Conservation (phyloP, 2,113 vertebrate species). For the Tupaia tana region DNA sequence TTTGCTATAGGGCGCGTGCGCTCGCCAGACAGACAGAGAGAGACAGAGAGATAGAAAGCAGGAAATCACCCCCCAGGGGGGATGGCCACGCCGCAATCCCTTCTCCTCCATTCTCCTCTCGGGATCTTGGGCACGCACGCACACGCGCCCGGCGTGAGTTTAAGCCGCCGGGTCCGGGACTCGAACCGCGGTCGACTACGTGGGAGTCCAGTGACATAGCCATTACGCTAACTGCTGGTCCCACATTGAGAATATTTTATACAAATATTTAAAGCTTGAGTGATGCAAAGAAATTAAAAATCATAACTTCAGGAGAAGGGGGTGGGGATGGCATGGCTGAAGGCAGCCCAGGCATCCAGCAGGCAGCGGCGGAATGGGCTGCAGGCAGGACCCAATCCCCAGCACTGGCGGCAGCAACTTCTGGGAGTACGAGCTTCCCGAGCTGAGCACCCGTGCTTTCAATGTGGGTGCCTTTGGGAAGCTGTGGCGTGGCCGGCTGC, state of each 20-base stretch:
- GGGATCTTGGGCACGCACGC: no score
- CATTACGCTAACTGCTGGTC: no score
- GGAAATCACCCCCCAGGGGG: no score
- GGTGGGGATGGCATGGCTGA: constrained; percentile 50
- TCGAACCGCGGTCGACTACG: no score
- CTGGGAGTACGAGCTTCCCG: constrained; percentile 88
- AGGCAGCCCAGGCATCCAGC: accelerated
- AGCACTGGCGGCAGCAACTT: neutral
- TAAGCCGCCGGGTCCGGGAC: no score
- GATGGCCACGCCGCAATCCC: no score
- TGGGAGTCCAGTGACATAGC: no score
- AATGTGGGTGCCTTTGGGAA: constrained; percentile 86
- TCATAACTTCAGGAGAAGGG: neutral
- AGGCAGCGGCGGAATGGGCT: neutral
- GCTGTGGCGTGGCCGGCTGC: constrained; percentile 88
- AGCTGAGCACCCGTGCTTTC: constrained; percentile 87
- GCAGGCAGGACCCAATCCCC: constrained; percentile 77
- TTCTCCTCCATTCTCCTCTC: no score
- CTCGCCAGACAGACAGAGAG: no score
- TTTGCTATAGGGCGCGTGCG: no score
- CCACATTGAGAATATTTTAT: neutral
- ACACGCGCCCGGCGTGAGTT: no score
- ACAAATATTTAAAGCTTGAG: neutral
- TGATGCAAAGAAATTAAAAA: neutral
- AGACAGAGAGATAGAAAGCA: no score